Conservation (phyloP, 2,888 invertebrate species). For the Aradus depressus region DNA sequence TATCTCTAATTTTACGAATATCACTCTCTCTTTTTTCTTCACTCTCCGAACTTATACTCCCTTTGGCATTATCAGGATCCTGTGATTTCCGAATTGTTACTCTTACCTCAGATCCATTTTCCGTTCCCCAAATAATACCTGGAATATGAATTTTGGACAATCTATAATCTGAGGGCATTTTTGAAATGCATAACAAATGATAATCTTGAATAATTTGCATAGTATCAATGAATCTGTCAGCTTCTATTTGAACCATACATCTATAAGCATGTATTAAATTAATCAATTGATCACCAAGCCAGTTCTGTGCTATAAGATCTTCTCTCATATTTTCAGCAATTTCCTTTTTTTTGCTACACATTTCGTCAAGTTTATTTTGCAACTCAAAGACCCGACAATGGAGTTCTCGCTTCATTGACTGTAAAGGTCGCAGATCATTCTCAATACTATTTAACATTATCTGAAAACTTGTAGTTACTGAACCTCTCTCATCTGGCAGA, state of each 20-base stretch:
- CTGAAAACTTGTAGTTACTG: conserved; percentile 46
- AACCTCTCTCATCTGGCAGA: conserved; percentile 48
- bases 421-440: conserved; percentile 45
- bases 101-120: too few relatives aligned
- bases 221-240: conserved; percentile 44
- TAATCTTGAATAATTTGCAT: conserved; percentile 40
- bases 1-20: too few relatives aligned
- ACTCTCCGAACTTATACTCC: too few relatives aligned
- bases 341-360: conserved; percentile 46
- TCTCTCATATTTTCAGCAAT: conserved; percentile 45
- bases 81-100: too few relatives aligned
- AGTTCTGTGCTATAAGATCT: conserved; percentile 44
- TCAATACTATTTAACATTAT: conserved; percentile 48
- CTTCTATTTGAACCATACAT: conserved; percentile 48
- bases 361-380: conserved; percentile 42
- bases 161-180: conserved; percentile 8
- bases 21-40: too few relatives aligned
- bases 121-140: not conserved
- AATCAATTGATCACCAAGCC: conserved; percentile 45
- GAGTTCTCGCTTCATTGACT: conserved; percentile 50
- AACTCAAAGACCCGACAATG: conserved; percentile 46
- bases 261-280: conserved; percentile 46
- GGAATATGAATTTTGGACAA: conserved; percentile 7
- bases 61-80: too few relatives aligned
- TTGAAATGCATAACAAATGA: conserved; percentile 35